A percentile compares a stretch with the other conserved stretches of the same genome.
Evolutionary conservation across 2,797 vertebrate species (phyloP).

Genomic region (Emydoidea blandingii): DNA sequence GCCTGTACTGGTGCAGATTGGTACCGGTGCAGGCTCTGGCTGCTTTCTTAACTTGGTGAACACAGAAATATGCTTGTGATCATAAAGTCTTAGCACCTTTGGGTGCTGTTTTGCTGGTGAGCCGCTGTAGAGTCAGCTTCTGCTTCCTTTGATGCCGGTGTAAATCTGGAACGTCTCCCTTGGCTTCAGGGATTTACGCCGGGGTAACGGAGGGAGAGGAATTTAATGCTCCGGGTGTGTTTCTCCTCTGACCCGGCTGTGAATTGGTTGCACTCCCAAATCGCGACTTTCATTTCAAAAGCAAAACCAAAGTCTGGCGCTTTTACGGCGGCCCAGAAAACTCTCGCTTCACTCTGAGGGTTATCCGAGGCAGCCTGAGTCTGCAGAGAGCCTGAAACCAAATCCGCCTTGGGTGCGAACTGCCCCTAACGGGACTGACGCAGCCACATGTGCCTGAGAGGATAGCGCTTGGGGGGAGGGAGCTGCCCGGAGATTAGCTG

Average conservation of each 20-base stretch:
- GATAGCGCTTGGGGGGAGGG: no score
- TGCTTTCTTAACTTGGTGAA: neutral
- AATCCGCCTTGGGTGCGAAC: no score
- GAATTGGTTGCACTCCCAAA: neutral
- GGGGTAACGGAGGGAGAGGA: neutral
- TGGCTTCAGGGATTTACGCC: neutral
- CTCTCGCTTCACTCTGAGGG: accelerated
- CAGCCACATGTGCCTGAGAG: no score
- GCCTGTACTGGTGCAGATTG: neutral
- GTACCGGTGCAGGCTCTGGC: neutral
- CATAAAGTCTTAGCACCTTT: no score
- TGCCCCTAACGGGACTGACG: no score
- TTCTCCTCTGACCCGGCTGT: neutral
- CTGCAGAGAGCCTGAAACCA: neutral
- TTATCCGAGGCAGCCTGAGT: neutral
- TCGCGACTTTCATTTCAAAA: no score
- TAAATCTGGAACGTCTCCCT: no score
- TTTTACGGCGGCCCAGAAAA: neutral
- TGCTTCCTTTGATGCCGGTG: no score
- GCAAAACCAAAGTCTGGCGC: no score
- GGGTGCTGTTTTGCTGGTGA: neutral
- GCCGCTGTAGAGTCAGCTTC: neutral
- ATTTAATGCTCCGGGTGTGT: neutral
- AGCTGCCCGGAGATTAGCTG: no score
- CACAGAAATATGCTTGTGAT: no score